These are phyloP conservation scores for Melanchra persicariae DNA, from an alignment of 2,888 invertebrate species.

Conservation along the genomic window DNA sequence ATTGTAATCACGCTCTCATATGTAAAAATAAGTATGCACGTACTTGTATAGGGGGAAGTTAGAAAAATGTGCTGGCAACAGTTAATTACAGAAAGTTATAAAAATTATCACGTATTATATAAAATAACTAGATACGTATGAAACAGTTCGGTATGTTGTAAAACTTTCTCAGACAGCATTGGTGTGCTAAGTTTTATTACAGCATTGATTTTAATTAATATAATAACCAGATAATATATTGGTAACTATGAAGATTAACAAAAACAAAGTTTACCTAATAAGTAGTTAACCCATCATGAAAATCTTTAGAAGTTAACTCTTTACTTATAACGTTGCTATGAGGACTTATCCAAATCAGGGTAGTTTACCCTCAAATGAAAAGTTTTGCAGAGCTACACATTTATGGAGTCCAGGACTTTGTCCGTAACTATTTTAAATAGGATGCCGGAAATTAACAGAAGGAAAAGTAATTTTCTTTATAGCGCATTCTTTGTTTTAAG, in stretches of 20 bases:
- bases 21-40: slow-evolving; percentile 47
- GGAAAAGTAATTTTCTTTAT: not conserved
- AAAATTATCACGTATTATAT: not conserved
- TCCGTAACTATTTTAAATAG: not conserved
- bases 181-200: not conserved
- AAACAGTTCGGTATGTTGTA: no score
- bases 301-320: not conserved
- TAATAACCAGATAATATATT: no score
- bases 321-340: not conserved
- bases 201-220: no score
- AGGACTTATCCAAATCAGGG: not conserved
- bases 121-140: not conserved
- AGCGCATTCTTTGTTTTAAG: no score
- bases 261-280: no score
- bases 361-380: not conserved
- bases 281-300: not conserved
- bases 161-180: not conserved
- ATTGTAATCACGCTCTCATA: slow-evolving; percentile 67
- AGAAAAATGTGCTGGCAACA: slow-evolving; percentile 4
- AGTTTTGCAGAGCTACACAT: not conserved
- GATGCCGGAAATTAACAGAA: not conserved
- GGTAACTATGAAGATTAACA: no score
- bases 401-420: not conserved
- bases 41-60: slow-evolving; percentile 14
- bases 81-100: not conserved